Percentiles rank a stretch among this genome's conserved stretches.
Evolutionary conservation across 1,140 invertebrate genomes (phyloP).

Genomic region (Drosophila saltans): DNA sequence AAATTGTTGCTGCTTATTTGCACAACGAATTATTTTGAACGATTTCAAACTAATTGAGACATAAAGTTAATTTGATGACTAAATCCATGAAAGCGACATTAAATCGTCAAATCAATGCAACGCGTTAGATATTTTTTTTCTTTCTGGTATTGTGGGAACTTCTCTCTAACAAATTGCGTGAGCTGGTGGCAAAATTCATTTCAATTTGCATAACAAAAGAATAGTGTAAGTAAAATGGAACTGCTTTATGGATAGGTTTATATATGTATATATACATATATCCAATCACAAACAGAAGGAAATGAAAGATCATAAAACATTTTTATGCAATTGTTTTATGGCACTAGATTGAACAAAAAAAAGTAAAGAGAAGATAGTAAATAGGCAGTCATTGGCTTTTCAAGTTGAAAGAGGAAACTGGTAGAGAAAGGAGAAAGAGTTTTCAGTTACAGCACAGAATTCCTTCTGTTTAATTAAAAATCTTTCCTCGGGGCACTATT

Average conservation of each 20-base stretch:
- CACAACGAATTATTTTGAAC: conserved; percentile 57
- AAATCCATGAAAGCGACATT: conserved; percentile 56
- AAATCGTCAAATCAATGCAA: conserved; percentile 61
- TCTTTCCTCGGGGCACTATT: too few species aligned
- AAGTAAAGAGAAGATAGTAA: background rate
- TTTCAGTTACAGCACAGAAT: too few species aligned
- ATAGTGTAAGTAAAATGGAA: conserved; percentile 2
- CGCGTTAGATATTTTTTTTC: background rate
- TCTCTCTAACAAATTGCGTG: conserved; percentile 43
- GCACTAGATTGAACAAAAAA: background rate
- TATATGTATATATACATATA: conserved; percentile 8
- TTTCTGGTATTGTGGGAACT: conserved; percentile 27
- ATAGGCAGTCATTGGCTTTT: background rate
- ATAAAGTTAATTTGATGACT: conserved; percentile 69
- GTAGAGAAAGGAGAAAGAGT: background rate
- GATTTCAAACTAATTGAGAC: conserved; percentile 71
- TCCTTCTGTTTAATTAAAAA: background rate
- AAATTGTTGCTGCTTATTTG: conserved; percentile 57
- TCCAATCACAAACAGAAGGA: background rate
- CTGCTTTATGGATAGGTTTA: background rate
- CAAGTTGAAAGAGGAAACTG: background rate
- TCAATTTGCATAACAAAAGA: conserved; percentile 51
- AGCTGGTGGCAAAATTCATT: conserved; percentile 17
- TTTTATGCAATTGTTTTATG: conserved; percentile 10
- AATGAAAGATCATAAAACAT: conserved; percentile 3